phyloP scores from a whole-genome alignment of 2,797 vertebrate genomes.

The Liasis olivaceus region DNA sequence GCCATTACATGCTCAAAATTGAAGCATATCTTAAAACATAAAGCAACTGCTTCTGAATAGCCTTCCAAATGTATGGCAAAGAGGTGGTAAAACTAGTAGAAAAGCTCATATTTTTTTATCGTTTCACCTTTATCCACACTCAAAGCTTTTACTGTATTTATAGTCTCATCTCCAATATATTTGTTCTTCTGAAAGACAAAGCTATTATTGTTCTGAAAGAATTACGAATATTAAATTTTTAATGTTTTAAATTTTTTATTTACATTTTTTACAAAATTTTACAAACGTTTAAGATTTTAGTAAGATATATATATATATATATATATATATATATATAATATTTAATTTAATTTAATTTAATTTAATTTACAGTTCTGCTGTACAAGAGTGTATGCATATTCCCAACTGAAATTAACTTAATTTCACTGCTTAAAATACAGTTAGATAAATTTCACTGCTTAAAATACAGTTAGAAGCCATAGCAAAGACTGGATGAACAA shows the following conservation, averaged over 20 bases:
- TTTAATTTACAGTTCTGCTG: background rate
- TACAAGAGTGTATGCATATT: background rate
- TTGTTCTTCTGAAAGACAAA: background rate
- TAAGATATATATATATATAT: too few relatives aligned
- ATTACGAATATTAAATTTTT: background rate
- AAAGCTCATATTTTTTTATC: background rate
- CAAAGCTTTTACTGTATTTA: background rate
- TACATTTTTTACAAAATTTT: background rate
- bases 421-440: background rate
- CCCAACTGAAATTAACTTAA: background rate
- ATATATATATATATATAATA: too few relatives aligned
- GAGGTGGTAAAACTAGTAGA: background rate
- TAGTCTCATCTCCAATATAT: background rate
- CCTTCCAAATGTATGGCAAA: background rate
- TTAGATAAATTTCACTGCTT: too few relatives aligned
- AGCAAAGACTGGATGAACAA: background rate
- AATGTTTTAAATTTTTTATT: too few relatives aligned
- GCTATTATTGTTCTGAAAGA: background rate
- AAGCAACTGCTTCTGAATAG: background rate
- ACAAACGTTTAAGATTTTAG: background rate
- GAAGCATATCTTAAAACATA: background rate
- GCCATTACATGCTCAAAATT: background rate
- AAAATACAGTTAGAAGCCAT: background rate
- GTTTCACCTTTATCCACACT: background rate
- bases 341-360: too few relatives aligned